A percentile compares a stretch with the other conserved stretches of the same genome.
Evolutionary conservation across 2,888 invertebrate genomes (phyloP).

Genomic region (Caenorhabditis becei): DNA sequence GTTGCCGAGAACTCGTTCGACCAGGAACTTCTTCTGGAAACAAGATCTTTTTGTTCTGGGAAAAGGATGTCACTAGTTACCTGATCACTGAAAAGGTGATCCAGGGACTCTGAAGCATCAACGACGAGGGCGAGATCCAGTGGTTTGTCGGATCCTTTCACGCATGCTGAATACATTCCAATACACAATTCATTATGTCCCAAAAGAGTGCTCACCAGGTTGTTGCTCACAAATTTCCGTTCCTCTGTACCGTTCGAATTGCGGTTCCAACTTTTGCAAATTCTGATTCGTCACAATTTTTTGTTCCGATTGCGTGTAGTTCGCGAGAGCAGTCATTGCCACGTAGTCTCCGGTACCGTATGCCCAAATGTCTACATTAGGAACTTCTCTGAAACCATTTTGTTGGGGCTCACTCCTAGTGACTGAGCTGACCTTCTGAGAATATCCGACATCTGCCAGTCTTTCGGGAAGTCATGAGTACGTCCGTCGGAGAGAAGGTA

Average conservation of each 20-base stretch:
- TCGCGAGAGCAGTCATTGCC: conserved; percentile 78
- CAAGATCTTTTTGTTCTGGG: neutral
- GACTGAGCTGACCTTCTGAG: conserved; percentile 61
- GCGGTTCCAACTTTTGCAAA: conserved; percentile 73
- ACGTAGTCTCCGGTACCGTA: conserved; percentile 81
- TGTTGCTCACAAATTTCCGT: conserved; percentile 80
- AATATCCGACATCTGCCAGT: conserved; percentile 75
- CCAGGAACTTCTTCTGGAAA: conserved; percentile 73
- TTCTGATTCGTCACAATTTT: conserved; percentile 80
- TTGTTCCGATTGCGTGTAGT: conserved; percentile 74
- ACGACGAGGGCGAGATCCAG: conserved; percentile 78
- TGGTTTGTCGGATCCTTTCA: conserved; percentile 80
- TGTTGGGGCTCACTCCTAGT: neutral
- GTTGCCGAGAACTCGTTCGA: conserved; percentile 76
- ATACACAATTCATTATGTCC: too few species aligned
- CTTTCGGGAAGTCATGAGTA: conserved; percentile 80
- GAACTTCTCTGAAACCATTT: conserved; percentile 58
- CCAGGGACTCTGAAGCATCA: conserved; percentile 80
- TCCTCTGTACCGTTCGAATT: conserved; percentile 77
- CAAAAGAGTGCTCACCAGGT: conserved; percentile 66
- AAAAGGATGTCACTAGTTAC: neutral
- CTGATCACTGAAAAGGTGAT: conserved; percentile 74
- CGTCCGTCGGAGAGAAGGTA: conserved; percentile 80
- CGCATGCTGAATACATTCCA: conserved; percentile 72
- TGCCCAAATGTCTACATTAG: conserved; percentile 79